Conservation (phyloP, 2,113 vertebrate species). For the Tychaedon coryphoeus region DNA sequence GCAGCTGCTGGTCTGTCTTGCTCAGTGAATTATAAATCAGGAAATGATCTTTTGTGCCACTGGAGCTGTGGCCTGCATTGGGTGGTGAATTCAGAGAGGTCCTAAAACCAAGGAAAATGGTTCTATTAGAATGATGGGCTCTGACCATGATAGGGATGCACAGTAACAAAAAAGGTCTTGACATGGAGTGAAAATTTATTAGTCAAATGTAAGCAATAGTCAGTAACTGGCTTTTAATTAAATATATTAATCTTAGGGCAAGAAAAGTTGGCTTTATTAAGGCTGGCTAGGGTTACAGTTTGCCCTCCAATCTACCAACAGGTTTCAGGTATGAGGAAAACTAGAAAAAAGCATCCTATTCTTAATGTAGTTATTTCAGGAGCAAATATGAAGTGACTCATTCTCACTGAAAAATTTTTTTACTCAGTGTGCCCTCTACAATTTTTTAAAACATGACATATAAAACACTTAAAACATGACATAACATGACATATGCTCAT, state of each 20-base stretch:
- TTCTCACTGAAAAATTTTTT: not conserved
- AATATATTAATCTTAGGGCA: not conserved
- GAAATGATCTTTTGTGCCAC: constrained; percentile 31
- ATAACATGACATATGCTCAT: not conserved
- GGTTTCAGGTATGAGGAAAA: not conserved
- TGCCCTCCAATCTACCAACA: not conserved
- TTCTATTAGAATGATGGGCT: not conserved
- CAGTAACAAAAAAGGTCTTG: not conserved
- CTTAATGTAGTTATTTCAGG: not conserved
- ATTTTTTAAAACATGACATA: not conserved
- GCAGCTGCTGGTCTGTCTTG: not conserved
- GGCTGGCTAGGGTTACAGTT: not conserved
- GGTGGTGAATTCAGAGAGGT: not conserved
- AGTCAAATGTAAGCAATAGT: not conserved
- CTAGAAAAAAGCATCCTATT: not conserved
- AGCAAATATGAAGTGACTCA: not conserved
- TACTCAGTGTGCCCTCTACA: not conserved
- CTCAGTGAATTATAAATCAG: constrained; percentile 43
- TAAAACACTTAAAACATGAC: no score
- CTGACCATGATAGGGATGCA: not conserved
- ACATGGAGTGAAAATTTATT: not conserved
- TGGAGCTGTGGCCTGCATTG: not conserved
- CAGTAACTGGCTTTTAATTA: not conserved
- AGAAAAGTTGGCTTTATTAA: constrained; percentile 17
- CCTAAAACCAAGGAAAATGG: not conserved